Evolutionary conservation across 2,113 vertebrate genomes (phyloP), one percentile per base, ranked within the genome.

Genomic region (Odontophorus gujanensis): DNA sequence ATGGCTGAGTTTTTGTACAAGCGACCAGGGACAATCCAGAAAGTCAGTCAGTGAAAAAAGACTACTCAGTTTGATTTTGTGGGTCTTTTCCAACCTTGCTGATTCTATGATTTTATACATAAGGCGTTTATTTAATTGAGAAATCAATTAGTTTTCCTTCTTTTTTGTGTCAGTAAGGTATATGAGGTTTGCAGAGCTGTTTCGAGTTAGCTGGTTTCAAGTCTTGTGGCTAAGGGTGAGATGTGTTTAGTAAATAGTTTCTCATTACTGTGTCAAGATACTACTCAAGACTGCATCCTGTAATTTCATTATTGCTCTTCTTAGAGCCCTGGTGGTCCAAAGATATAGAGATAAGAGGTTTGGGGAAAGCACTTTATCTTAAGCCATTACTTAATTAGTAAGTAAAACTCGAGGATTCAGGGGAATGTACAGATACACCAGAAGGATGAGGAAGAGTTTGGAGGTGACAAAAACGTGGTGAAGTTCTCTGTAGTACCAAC

Each of bases 31-130:
- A 85, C 36, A 6, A 45, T 8, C 1, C 47, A 69, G 77, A 89
- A 87, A 69, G 97, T 96, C 95, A 96, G 94, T 65, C 28, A 26
- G 93, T 65, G 26, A 28, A 43, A 68, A 32, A 25, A 40, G 43
- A 63, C 36, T 48, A 13, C 11, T 81, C 5, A 5, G 43, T 81
- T 86, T 83, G 20, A 30, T 53, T 9, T 4, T 28, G 40, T 40
- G 12, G 40, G 40, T 40, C 40, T 40, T 40, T 40, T 40, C 12
- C 40, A 40, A 13, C 40, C 40, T 40, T 40, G 40, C 40, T 40
- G 40, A 40, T 40, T 40, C 40, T 13, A 11, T 13, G 40, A 30
- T 53, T 7, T 4, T 28, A 53, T 17, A 17, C 15, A 17, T 53
- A 28, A 30, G 16, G 28, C 15, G 5, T 53, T 28, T 2, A 5